These are phyloP conservation scores for Triops longicaudatus DNA, from an alignment of 1,140 invertebrate species.

Conservation along the genomic window DNA sequence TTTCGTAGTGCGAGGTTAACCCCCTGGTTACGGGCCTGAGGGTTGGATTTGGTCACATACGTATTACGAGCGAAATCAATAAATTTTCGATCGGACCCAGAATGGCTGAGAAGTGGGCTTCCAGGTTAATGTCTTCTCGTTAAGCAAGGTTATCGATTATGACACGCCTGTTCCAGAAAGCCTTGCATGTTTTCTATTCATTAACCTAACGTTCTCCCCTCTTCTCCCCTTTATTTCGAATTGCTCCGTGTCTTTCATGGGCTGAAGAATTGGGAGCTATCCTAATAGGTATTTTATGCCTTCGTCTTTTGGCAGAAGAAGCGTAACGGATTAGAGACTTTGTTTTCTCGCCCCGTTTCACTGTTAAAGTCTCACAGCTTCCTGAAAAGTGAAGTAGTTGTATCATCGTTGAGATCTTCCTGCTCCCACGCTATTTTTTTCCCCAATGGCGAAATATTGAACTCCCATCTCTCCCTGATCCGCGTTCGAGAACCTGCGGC, in stretches of 20 bases:
- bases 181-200: conserved; percentile 22
- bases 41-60: no score
- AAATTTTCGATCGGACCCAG: background rate
- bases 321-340: no score
- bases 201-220: background rate
- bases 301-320: background rate
- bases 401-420: background rate
- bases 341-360: background rate
- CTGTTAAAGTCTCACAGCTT: background rate
- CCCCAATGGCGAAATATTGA: background rate
- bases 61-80: no score
- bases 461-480: background rate
- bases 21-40: no score
- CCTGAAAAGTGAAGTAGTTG: no score
- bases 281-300: background rate
- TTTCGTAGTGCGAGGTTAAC: no score
- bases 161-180: conserved; percentile 20
- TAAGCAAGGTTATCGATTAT: conserved; percentile 22
- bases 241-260: background rate
- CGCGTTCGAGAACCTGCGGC: background rate
- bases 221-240: background rate
- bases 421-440: background rate
- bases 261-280: background rate
- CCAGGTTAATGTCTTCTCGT: background rate
- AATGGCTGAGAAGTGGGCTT: background rate